Evolutionary conservation across 2,113 vertebrate species (phyloP).

Genomic region (Mirza zaza): DNA sequence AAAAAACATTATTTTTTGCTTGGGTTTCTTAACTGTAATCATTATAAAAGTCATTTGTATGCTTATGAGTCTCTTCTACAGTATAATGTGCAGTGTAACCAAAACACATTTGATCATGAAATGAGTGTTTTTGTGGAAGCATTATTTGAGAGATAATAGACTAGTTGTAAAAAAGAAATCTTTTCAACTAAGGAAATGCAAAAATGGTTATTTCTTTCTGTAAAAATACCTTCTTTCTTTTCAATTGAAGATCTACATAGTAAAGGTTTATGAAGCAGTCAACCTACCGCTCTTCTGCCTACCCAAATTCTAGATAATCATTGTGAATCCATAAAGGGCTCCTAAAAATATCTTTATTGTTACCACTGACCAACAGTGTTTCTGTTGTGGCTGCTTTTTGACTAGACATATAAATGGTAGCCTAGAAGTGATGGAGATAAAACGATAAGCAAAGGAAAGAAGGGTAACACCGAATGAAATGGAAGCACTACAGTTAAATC

Average conservation of each 20-base stretch:
- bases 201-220: background rate
- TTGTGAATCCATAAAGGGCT: background rate
- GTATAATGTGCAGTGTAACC: background rate
- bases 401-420: background rate
- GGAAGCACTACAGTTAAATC: background rate
- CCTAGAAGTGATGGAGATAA: background rate
- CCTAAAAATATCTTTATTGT: background rate
- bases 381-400: background rate
- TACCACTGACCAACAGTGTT: background rate
- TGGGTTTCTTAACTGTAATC: background rate
- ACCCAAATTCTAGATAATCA: background rate
- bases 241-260: background rate
- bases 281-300: background rate
- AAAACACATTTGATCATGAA: background rate
- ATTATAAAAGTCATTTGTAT: background rate
- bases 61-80: background rate
- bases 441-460: background rate
- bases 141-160: background rate
- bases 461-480: background rate
- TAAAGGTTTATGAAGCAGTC: background rate
- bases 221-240: background rate
- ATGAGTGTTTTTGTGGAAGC: background rate
- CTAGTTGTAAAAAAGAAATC: background rate
- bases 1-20: background rate
- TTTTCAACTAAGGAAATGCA: background rate